These are phyloP conservation scores for Semnornis frantzii DNA, from an alignment of 2,113 vertebrate genomes.

Conservation along the genomic window DNA sequence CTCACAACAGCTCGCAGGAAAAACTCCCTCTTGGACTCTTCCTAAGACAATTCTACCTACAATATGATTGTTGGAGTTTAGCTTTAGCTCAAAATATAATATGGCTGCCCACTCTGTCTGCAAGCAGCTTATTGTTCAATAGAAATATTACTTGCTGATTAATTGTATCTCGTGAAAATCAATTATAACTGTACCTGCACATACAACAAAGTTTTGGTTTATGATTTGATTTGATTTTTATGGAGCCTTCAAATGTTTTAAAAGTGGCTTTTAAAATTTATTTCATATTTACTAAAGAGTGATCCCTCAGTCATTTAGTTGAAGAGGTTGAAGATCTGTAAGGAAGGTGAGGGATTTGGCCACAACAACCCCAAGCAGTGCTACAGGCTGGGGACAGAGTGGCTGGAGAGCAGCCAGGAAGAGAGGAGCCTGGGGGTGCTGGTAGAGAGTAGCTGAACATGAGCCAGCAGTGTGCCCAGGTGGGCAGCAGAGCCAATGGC, in stretches of 20 bases:
- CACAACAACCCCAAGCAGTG: no score
- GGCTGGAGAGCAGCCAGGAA: no score
- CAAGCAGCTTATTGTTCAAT: neutral
- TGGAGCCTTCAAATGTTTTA: neutral
- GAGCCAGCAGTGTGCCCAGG: no score
- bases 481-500: no score
- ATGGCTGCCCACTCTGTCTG: neutral
- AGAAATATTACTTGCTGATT: neutral
- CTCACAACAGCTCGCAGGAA: slow-evolving; percentile 43
- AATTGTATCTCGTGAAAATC: neutral
- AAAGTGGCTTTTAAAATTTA: neutral
- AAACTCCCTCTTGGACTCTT: neutral
- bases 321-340: neutral
- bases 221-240: neutral
- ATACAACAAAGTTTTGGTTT: neutral
- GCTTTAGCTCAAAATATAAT: slow-evolving; percentile 12
- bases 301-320: neutral
- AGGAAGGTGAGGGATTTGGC: neutral
- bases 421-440: no score
- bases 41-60: slow-evolving; percentile 25
- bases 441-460: no score
- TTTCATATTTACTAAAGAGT: neutral
- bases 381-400: no score
- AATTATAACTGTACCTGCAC: neutral
- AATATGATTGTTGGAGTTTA: neutral